A percentile compares a stretch with the other conserved stretches of the same genome.
Evolutionary conservation across 2,888 invertebrate species (phyloP).

Genomic region (Drosophila prostipennis): DNA sequence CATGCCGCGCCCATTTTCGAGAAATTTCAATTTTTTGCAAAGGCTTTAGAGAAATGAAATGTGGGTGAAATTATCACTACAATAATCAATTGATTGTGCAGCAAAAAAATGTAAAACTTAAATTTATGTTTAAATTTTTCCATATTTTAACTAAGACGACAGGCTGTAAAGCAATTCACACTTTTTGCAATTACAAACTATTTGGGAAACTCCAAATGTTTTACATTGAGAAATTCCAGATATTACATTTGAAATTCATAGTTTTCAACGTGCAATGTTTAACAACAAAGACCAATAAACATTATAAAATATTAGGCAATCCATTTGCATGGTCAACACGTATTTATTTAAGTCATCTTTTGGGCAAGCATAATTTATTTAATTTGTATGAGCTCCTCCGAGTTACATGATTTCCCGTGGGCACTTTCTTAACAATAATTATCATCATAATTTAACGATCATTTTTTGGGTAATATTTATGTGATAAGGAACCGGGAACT

Average conservation of each 20-base stretch:
- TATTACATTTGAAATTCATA: conserved; percentile 31
- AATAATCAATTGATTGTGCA: neutral
- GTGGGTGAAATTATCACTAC: neutral
- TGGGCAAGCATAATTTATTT: conserved; percentile 34
- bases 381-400: conserved; percentile 14
- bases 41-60: conserved; percentile 8
- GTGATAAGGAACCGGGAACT: conserved; percentile 52
- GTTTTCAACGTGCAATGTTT: conserved; percentile 13
- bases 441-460: conserved; percentile 16
- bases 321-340: conserved; percentile 26
- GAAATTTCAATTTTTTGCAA: conserved; percentile 43
- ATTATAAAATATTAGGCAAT: conserved; percentile 28
- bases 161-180: neutral
- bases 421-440: neutral
- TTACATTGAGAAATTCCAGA: conserved; percentile 21
- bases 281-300: conserved; percentile 8
- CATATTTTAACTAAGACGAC: neutral
- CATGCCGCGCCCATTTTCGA: conserved; percentile 51
- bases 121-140: neutral
- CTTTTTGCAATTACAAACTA: neutral
- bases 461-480: conserved; percentile 26
- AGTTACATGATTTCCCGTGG: conserved; percentile 23
- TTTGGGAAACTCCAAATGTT: conserved; percentile 7
- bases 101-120: neutral
- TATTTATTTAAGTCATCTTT: conserved; percentile 17